phyloP scores from a whole-genome alignment of 2,888 invertebrate genomes.

The Labia minor region DNA sequence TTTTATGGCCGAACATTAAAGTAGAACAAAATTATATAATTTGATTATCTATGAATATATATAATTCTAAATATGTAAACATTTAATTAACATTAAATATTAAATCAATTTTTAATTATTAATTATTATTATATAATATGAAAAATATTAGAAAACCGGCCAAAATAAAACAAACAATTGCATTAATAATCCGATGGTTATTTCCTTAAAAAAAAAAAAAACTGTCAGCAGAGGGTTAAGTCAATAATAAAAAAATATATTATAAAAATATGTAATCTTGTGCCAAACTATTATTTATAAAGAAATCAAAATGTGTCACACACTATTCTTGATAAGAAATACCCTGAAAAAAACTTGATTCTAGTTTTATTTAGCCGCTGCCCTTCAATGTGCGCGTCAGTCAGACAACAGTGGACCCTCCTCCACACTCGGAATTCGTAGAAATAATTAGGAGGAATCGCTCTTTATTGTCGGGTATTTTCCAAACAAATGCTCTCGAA shows the following conservation, averaged over 20 bases:
- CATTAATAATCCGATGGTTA: neutral
- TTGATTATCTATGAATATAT: too few relatives aligned
- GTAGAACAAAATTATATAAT: too few relatives aligned
- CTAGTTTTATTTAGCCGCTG: neutral
- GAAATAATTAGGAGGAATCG: neutral
- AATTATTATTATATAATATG: too few relatives aligned
- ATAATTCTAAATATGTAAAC: too few relatives aligned
- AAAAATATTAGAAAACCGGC: too few relatives aligned
- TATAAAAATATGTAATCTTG: neutral
- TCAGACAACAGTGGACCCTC: slow-evolving; percentile 3
- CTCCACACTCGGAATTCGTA: neutral
- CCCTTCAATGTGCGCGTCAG: slow-evolving; percentile 7
- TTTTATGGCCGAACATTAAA: too few relatives aligned
- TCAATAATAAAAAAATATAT: slow-evolving; percentile 8
- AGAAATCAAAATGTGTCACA: slow-evolving; percentile 1
- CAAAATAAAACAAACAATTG: neutral
- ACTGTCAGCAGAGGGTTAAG: neutral
- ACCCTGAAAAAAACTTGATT: neutral
- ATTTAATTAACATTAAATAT: too few relatives aligned
- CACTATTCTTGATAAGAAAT: neutral
- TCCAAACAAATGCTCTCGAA: neutral
- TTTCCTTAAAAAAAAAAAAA: neutral
- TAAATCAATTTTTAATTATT: too few relatives aligned
- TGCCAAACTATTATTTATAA: slow-evolving; percentile 13
- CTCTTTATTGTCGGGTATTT: neutral